A percentile compares a stretch with the other conserved stretches of the same genome.
phyloP scores from a whole-genome alignment of 2,113 vertebrate genomes.

The Bufo bufo region DNA sequence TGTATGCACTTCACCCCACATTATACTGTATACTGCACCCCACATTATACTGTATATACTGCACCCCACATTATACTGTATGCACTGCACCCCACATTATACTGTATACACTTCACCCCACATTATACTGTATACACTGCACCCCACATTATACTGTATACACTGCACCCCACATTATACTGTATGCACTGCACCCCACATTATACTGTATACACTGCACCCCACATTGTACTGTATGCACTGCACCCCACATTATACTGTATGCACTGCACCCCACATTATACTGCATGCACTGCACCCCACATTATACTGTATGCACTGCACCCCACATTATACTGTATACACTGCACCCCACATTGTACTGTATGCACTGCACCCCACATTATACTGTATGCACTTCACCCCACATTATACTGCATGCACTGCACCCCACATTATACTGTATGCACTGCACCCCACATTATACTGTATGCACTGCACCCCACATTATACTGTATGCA shows the following conservation, averaged over 20 bases:
- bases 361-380: not conserved
- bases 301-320: not conserved
- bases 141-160: no score
- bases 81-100: no score
- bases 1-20: no score
- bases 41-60: no score
- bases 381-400: not conserved
- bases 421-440: not conserved
- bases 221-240: not conserved
- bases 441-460: not conserved
- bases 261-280: not conserved
- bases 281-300: not conserved
- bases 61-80: no score
- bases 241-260: not conserved
- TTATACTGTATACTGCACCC: no score
- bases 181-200: not conserved
- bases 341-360: not conserved
- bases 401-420: not conserved
- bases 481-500: not conserved
- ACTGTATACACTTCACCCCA: no score
- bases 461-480: not conserved
- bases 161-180: no score
- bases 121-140: no score
- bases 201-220: not conserved
- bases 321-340: not conserved